These are phyloP conservation scores for Agrotis segetum DNA, from an alignment of 2,888 invertebrate species.

Conservation along the genomic window DNA sequence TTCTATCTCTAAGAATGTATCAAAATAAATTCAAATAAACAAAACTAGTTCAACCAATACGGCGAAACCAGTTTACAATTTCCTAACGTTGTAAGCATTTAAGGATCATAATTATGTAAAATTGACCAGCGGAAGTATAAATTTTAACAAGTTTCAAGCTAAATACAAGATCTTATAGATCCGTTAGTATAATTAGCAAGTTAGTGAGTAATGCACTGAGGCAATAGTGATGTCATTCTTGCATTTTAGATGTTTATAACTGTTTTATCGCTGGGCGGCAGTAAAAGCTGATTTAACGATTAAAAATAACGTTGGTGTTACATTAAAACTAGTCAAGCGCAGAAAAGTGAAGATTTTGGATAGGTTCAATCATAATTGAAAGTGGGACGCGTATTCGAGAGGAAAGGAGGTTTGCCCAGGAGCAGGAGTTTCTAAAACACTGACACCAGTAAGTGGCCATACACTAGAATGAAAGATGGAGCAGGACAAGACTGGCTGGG, in stretches of 20 bases:
- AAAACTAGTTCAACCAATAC: too few relatives aligned
- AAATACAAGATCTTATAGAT: not conserved
- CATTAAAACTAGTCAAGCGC: not conserved
- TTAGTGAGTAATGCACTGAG: slow-evolving; percentile 28
- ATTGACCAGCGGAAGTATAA: slow-evolving; percentile 7
- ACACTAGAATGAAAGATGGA: too few relatives aligned
- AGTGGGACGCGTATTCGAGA: too few relatives aligned
- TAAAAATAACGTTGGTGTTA: slow-evolving; percentile 23
- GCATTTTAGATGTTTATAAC: slow-evolving; percentile 37
- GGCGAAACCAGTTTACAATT: not conserved
- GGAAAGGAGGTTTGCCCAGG: too few relatives aligned
- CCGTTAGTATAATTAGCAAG: slow-evolving; percentile 22
- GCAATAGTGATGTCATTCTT: slow-evolving; percentile 43
- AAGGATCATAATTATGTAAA: slow-evolving; percentile 7
- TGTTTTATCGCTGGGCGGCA: slow-evolving; percentile 33
- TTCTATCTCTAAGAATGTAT: not conserved
- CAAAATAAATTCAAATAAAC: not conserved
- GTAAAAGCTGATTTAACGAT: slow-evolving; percentile 18
- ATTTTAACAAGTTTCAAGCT: slow-evolving; percentile 15
- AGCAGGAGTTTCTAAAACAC: too few relatives aligned
- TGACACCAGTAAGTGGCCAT: too few relatives aligned
- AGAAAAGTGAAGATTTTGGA: not conserved
- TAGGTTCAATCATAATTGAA: too few relatives aligned
- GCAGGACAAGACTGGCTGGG: too few relatives aligned
- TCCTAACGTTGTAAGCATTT: slow-evolving; percentile 9